A percentile compares a stretch with the other conserved stretches of the same genome.
Evolutionary conservation across 2,888 invertebrate species (phyloP).

Genomic region (Pandemis corylana): DNA sequence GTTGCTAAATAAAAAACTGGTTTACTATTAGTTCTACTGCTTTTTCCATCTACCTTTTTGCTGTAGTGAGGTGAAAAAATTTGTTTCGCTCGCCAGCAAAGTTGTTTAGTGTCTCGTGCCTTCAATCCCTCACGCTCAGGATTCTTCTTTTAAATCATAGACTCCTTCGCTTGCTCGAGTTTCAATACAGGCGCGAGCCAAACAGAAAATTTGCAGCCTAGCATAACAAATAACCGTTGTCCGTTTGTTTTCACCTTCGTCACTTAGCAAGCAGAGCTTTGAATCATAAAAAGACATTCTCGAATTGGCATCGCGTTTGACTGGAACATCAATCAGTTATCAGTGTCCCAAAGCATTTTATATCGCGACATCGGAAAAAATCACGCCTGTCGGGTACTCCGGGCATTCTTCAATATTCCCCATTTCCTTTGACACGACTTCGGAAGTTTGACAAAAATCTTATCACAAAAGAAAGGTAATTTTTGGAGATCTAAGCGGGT

Average conservation of each 20-base stretch:
- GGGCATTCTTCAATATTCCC: constrained; percentile 43
- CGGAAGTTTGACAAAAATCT: constrained; percentile 50
- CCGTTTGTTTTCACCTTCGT: background rate
- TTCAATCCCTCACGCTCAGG: too few species aligned
- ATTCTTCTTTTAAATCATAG: too few species aligned
- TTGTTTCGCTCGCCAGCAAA: too few species aligned
- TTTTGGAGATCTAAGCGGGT: constrained; percentile 51
- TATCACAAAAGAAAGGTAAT: constrained; percentile 56
- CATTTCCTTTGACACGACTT: constrained; percentile 49
- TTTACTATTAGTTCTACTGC: too few species aligned
- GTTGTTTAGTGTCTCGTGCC: too few species aligned
- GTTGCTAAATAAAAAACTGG: too few species aligned
- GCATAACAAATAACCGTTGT: too few species aligned
- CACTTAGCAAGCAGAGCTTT: background rate
- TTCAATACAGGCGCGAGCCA: too few species aligned
- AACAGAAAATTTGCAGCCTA: too few species aligned
- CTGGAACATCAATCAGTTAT: constrained; percentile 7
- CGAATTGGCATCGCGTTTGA: constrained; percentile 9
- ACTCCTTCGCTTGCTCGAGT: too few species aligned
- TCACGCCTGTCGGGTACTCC: constrained; percentile 2
- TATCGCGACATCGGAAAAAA: constrained; percentile 16
- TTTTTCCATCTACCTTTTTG: too few species aligned
- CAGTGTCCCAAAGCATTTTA: constrained; percentile 14
- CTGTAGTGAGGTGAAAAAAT: too few species aligned
- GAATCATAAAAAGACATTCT: background rate